phyloP scores from a whole-genome alignment of 2,113 vertebrate species.

The Sylvilagus bachmani region DNA sequence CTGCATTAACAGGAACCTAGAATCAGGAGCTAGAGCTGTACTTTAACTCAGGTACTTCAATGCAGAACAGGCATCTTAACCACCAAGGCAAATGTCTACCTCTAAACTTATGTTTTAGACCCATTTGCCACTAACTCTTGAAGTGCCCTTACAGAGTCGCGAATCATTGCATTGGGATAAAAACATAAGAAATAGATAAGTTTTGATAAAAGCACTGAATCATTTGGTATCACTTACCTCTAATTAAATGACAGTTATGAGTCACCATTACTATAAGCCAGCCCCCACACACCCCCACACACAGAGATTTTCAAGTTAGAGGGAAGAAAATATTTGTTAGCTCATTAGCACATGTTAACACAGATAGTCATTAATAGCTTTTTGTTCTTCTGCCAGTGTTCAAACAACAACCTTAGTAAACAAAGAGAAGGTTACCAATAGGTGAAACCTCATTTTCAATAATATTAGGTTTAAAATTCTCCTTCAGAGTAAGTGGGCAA shows the following conservation, averaged over 20 bases:
- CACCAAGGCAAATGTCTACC: too few relatives aligned
- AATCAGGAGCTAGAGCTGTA: too few relatives aligned
- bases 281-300: not conserved
- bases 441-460: conserved; percentile 57
- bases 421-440: conserved; percentile 58
- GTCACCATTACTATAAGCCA: not conserved
- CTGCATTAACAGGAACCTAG: too few relatives aligned
- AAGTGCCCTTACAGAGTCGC: not conserved
- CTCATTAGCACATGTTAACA: conserved; percentile 32
- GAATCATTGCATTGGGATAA: not conserved
- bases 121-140: too few relatives aligned
- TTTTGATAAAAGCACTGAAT: not conserved
- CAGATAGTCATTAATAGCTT: not conserved
- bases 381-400: not conserved
- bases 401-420: conserved; percentile 62
- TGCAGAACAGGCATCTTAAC: too few relatives aligned
- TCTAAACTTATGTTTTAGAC: too few relatives aligned
- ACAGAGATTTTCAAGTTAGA: not conserved
- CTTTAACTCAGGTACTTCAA: too few relatives aligned
- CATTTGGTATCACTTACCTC: not conserved
- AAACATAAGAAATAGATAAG: conserved; percentile 6
- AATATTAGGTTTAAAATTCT: conserved; percentile 40
- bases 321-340: conserved; percentile 16
- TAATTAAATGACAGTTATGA: conserved; percentile 46
- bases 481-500: not conserved